Evolutionary conservation across 2,797 vertebrate genomes (phyloP), one percentile per base, ranked within the genome.

Genomic region (Pelochelys cantorii): DNA sequence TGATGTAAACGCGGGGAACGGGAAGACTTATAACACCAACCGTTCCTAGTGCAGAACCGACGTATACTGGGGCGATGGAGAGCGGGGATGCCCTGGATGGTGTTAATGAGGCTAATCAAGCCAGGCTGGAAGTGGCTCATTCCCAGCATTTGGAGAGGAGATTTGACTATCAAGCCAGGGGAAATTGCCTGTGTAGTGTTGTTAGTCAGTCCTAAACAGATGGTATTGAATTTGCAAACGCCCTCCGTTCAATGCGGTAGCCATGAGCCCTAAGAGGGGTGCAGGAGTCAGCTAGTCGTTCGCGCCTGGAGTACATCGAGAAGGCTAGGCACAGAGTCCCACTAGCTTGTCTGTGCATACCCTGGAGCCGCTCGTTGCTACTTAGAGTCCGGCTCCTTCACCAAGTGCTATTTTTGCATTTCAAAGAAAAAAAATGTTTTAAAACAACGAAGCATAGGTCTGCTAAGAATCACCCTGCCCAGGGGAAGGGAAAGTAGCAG

Each of bases 201-300:
- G 42, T 48, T 48, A 48, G 7, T 48, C 42, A 48, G 42, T 48
- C 42, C 42, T 48, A 48, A 48, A 8, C 42, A 5, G 42, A 48
- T 48, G 42, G 42, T 48, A 48, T 48, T 48, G 42, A 48, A 48
- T 48, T 48, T 48, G 42, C 42, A 48, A 48, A 48, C 42, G 8
- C 42, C 42, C 42, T 48, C 42, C 42, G 2, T 48, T 48, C 42
- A 8, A 48, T 48, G 42, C 42, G 15, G 23, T 23, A 84, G 54
- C 55, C 52, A n/a, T 84, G 71, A 81, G 18, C 3, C 55, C 81
- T 54, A 81, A 53, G 0, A 84, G 34, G 54, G 0, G 0, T 3
- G 15, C 31, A 79, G 62, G n/a, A 4, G 1, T 3, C 62, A 13
- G 27, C 34, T 78, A 27, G 74, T 82, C 81, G 8, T n/a, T 53